Base-by-base conservation (phyloP, 2,113 vertebrate genomes). In the Thunnus thynnus region DNA sequence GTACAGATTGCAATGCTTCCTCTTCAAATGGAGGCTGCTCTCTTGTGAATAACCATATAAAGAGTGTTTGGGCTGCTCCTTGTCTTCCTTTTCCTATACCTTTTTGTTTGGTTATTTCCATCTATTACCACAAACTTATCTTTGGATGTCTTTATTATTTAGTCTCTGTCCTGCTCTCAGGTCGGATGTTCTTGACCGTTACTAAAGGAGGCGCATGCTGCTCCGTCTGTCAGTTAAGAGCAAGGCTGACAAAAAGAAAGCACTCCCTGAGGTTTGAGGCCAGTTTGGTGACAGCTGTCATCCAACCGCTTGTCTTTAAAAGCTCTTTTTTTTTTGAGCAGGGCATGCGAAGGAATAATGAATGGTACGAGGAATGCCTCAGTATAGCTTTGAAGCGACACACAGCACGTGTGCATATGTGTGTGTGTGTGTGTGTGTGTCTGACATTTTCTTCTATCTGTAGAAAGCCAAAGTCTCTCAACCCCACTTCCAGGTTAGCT, bases 1-100 rank as follows among this genome's bases (percentile, higher is more conserved):
- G 86, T 90, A 93, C 91, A 94, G 87, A 92, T 92, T 93, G 88
- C 89, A 67, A 74, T 81, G 66, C 84, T 89, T 91, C 88, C 86
- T 84, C 32, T 78, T 90, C 68, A 87, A 91, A 92, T 79, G 73
- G 80, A 84, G 50, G 66, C 76, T 36, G 36, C 63, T 86, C 87
- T 87, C 89, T 22, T 51, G 80, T 68, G 84, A 65, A 89, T 84
- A 65, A n/a, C 56, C 48, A 30, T 72, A 81, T 44, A 76, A 84
- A 85, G 75, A 80, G 47, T 30, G n/a, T 12, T 22, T 3, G 0
- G 25, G 47, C 60, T 41, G 63, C 30, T 69, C 30, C 16, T 57
- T 50, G 1, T 78, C 63, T 13, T 74, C 51, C 13, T 71, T 13
- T 48, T 46, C 17, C 27, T 66, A 8, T 30, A 56, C 50, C 10